A percentile compares a stretch with the other conserved stretches of the same genome.
Evolutionary conservation across 2,888 invertebrate genomes (phyloP).

Genomic region (Rhingia rostrata): DNA sequence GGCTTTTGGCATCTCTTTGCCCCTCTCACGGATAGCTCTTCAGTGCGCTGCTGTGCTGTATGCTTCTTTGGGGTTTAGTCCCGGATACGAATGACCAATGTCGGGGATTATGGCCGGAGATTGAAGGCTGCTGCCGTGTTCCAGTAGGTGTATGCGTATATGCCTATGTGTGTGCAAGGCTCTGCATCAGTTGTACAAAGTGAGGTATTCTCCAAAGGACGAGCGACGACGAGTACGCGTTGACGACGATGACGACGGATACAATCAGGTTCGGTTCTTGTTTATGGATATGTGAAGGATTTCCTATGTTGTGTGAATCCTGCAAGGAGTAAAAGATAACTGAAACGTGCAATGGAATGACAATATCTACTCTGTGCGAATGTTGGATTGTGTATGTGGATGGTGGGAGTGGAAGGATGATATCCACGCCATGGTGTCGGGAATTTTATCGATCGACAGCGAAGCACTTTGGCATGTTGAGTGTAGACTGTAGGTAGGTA

Average conservation of each 20-base stretch:
- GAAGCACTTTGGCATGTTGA: slow-evolving; percentile 49
- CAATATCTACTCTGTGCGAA: slow-evolving; percentile 31
- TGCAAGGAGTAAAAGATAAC: slow-evolving; percentile 73
- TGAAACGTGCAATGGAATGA: slow-evolving; percentile 64
- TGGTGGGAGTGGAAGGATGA: neutral
- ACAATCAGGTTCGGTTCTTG: slow-evolving; percentile 63
- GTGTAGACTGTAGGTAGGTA: slow-evolving; percentile 42
- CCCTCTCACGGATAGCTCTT: neutral
- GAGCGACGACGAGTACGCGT: slow-evolving; percentile 11
- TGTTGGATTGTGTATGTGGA: neutral
- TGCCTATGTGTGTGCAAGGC: slow-evolving; percentile 17
- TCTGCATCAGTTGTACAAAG: slow-evolving; percentile 30
- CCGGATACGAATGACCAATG: slow-evolving; percentile 62
- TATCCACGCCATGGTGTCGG: slow-evolving; percentile 52
- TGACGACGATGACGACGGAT: slow-evolving; percentile 37
- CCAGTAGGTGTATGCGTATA: neutral
- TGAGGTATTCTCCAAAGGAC: slow-evolving; percentile 49
- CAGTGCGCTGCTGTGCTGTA: slow-evolving; percentile 12
- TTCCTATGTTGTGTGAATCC: slow-evolving; percentile 74
- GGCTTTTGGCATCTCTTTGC: slow-evolving; percentile 58
- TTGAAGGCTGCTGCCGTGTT: slow-evolving; percentile 47
- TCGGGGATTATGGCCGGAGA: slow-evolving; percentile 52
- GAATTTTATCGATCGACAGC: slow-evolving; percentile 65
- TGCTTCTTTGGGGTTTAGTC: slow-evolving; percentile 33
- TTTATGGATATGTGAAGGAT: slow-evolving; percentile 71